phyloP scores from a whole-genome alignment of 2,888 invertebrate genomes.

The Tanypteryx hageni region DNA sequence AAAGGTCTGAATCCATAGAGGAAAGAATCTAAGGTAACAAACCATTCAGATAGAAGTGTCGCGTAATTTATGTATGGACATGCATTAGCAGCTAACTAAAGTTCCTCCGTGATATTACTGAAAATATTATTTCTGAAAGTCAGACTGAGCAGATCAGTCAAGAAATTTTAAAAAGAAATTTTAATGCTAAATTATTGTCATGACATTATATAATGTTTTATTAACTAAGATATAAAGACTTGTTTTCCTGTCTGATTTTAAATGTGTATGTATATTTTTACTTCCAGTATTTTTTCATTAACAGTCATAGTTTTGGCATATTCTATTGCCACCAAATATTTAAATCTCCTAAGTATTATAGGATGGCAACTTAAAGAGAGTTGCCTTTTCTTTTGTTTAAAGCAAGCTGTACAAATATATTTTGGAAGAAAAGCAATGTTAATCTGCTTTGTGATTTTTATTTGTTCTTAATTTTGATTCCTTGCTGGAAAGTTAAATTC shows the following conservation, averaged over 20 bases:
- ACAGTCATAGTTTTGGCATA: constrained; percentile 21
- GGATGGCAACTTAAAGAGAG: background rate
- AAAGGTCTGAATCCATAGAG: background rate
- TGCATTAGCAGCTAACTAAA: background rate
- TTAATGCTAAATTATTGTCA: background rate
- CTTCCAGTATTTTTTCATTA: constrained; percentile 43
- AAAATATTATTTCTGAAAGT: no score
- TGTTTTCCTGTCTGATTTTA: constrained; percentile 37
- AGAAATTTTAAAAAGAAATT: background rate
- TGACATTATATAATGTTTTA: background rate
- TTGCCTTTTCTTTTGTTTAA: constrained; percentile 34
- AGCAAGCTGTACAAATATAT: constrained; percentile 18
- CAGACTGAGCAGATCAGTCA: background rate
- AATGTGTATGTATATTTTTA: constrained; percentile 59
- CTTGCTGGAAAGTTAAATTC: background rate
- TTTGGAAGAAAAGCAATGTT: background rate
- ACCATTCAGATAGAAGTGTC: background rate
- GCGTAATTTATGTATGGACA: background rate
- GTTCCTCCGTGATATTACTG: background rate
- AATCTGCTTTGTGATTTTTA: background rate
- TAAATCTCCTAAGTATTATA: constrained; percentile 37
- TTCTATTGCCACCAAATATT: constrained; percentile 13
- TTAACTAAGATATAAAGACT: background rate
- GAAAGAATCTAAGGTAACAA: background rate
- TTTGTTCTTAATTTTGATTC: background rate